Percentiles rank a stretch among this genome's conserved stretches.
phyloP scores from a whole-genome alignment of 2,113 vertebrate genomes.

The Taxidea taxus region DNA sequence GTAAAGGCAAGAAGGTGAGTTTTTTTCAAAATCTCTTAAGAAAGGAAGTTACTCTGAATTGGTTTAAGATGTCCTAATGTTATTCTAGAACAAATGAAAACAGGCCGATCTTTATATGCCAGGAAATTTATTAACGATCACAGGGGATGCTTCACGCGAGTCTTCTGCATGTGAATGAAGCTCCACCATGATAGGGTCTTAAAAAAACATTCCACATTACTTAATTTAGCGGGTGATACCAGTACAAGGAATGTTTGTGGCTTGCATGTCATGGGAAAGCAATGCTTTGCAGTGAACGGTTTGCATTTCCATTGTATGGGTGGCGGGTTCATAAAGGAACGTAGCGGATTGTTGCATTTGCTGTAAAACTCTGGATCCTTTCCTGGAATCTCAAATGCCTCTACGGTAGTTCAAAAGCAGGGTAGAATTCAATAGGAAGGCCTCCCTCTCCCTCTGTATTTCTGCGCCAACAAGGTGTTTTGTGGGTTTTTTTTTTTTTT shows the following conservation, averaged over 20 bases:
- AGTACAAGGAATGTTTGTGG: conserved; percentile 33
- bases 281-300: neutral
- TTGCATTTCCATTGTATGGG: neutral
- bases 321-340: neutral
- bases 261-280: neutral
- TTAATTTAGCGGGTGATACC: conserved; percentile 56
- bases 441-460: neutral
- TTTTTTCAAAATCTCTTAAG: neutral
- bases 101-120: neutral
- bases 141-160: neutral
- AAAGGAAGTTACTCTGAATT: neutral
- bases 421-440: neutral
- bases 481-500: neutral
- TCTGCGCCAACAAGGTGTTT: neutral
- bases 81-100: neutral
- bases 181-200: conserved; percentile 17
- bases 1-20: neutral
- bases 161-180: conserved; percentile 29
- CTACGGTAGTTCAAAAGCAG: neutral
- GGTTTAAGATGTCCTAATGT: neutral
- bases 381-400: neutral
- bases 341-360: neutral
- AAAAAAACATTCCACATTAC: conserved; percentile 54
- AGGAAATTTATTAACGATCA: neutral
- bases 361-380: neutral